phyloP scores from a whole-genome alignment of 1,140 invertebrate genomes.

The Dermatophagoides farinae region DNA sequence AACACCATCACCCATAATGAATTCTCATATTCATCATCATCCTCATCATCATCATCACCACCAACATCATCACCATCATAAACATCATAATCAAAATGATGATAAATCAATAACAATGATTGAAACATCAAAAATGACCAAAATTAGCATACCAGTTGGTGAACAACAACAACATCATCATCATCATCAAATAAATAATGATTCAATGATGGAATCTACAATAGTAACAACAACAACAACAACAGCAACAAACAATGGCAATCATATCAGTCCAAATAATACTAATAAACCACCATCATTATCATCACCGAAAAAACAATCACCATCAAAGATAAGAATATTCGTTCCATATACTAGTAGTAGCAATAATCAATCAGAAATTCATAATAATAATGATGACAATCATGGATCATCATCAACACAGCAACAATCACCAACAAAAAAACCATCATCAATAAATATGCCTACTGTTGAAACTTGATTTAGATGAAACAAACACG shows the following conservation, averaged over 20 bases:
- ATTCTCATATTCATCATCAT: background rate
- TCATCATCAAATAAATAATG: too few relatives aligned
- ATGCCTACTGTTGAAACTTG: background rate
- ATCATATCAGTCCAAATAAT: background rate
- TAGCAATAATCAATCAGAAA: background rate
- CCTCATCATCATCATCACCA: background rate
- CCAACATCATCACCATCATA: background rate
- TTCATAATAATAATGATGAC: background rate
- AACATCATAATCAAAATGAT: background rate
- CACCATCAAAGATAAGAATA: slow-evolving; percentile 2
- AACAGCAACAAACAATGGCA: background rate
- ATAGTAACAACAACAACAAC: too few relatives aligned
- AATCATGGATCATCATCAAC: background rate
- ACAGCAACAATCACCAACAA: background rate
- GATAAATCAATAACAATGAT: background rate
- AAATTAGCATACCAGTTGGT: background rate
- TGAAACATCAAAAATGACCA: background rate
- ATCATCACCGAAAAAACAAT: background rate
- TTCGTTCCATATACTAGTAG: slow-evolving; percentile 3
- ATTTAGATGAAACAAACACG: background rate
- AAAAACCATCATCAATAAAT: background rate
- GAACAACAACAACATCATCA: background rate
- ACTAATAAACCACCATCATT: background rate
- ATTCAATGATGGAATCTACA: background rate
- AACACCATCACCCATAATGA: too few relatives aligned